Base-by-base conservation (phyloP, 2,113 vertebrate genomes). In the Atlantisia rogersi region DNA sequence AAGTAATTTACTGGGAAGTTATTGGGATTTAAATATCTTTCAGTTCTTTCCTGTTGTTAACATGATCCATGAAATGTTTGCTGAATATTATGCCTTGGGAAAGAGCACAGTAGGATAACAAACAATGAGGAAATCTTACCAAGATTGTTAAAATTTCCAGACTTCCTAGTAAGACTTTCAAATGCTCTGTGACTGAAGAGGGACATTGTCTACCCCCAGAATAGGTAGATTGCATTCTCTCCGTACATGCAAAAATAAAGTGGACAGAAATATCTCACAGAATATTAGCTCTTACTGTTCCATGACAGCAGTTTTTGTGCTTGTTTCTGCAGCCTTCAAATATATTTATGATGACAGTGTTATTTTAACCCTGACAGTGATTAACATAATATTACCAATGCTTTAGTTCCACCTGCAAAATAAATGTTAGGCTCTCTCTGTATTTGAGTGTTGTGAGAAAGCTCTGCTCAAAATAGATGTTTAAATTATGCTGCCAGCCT, bases 301-400 rank as follows among this genome's bases (percentile, higher is more conserved):
- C 9, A 32, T 16, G 7, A 8, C 7, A 39, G 4, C 3, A 1
- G 0, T 0, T 3, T 17, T 53, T 67, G 12, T 68, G 25, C 15
- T 90, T 76, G 5, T 59, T 71, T 85, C 42, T 59, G 5, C 11
- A 81, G 31, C 13, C 10, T 75, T 85, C 29, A 42, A 52, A n/a
- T 17, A 32, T 11, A 25, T 31, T 90, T 74, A 24, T 52, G 16
- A 63, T 59, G 14, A 67, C 19, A 44, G 8, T 0, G 1, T 78
- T 73, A 68, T 44, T 92, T 82, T 78, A 78, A 53, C 6, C 11
- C n/a, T 48, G 31, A 29, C 14, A 81, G 5, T n/a, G 39, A 74
- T 44, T 40, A 86, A n/a, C 12, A 21, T 25, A 44, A 25, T 56
- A 46, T 71, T 79, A 70, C 6, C 4, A 9, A 7, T 24, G 10